Evolutionary conservation across 1,140 invertebrate genomes (phyloP).

Genomic region (Drosophila repletoides): DNA sequence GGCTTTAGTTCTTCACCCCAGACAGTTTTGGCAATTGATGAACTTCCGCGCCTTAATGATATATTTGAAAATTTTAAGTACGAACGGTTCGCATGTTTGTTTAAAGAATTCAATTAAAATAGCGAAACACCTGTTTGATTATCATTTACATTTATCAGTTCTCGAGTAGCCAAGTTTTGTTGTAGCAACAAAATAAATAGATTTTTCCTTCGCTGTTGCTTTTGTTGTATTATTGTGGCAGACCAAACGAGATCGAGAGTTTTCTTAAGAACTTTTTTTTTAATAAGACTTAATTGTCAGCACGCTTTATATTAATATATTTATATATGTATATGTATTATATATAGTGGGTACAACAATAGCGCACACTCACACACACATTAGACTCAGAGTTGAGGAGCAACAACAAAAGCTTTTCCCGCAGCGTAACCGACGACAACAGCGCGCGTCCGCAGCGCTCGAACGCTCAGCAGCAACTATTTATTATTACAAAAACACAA

Average conservation of each 20-base stretch:
- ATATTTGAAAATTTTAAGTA: background rate
- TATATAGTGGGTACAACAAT: constrained; percentile 39
- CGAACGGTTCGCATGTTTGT: background rate
- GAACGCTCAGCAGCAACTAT: constrained; percentile 67
- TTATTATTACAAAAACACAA: constrained; percentile 57
- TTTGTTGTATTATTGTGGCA: background rate
- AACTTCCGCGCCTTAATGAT: too few species aligned
- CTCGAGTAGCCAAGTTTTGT: constrained; percentile 1
- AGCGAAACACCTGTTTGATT: constrained; percentile 16
- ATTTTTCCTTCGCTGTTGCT: background rate
- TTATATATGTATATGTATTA: constrained; percentile 13
- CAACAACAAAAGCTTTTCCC: constrained; percentile 47
- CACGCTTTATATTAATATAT: background rate
- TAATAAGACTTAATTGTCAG: constrained; percentile 14
- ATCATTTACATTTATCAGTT: constrained; percentile 14
- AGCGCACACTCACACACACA: constrained; percentile 39
- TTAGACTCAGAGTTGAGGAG: constrained; percentile 27
- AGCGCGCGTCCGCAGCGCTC: constrained; percentile 57
- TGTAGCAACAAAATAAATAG: constrained; percentile 1
- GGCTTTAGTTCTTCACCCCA: constrained; percentile 5
- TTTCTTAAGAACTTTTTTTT: constrained; percentile 12
- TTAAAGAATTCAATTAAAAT: background rate
- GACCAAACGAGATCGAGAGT: background rate
- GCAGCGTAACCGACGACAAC: constrained; percentile 27
- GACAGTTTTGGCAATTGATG: too few species aligned